phyloP scores from a whole-genome alignment of 2,797 vertebrate genomes.

The Rhinophrynus dorsalis region DNA sequence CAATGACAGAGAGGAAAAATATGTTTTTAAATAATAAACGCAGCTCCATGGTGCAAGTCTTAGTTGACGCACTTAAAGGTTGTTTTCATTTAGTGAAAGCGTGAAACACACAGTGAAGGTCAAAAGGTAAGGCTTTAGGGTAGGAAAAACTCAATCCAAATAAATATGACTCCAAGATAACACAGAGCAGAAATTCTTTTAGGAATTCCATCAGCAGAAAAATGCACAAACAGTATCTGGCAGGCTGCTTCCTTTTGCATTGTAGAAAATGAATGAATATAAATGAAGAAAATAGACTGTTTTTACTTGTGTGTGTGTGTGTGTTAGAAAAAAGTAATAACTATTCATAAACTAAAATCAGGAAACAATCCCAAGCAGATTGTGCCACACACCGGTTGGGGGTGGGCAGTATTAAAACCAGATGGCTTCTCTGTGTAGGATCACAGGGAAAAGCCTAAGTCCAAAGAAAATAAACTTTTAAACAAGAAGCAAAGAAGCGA shows the following conservation, averaged over 20 bases:
- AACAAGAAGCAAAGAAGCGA: not conserved
- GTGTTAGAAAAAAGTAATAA: not conserved
- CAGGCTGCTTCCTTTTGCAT: constrained; percentile 1
- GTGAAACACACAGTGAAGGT: constrained; percentile 24
- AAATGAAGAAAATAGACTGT: constrained; percentile 8
- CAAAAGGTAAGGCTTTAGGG: constrained; percentile 26
- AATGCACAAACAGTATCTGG: constrained; percentile 24
- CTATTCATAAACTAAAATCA: constrained; percentile 2
- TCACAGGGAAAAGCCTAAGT: not conserved
- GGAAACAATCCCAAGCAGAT: constrained; percentile 11
- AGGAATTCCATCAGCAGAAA: constrained; percentile 25
- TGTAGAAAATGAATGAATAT: constrained; percentile 23
- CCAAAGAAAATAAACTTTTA: not conserved
- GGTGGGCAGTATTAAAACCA: constrained; percentile 15
- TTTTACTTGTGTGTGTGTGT: not conserved
- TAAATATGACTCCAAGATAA: constrained; percentile 39
- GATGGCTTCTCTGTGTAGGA: constrained; percentile 3
- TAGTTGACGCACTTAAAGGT: constrained; percentile 14
- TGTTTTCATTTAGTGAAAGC: constrained; percentile 20
- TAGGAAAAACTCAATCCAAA: constrained; percentile 38
- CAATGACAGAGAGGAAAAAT: not conserved
- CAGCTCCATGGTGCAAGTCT: not conserved
- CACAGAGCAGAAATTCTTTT: constrained; percentile 29
- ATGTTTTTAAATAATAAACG: constrained; percentile 6
- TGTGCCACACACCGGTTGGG: not conserved